phyloP scores from a whole-genome alignment of 2,797 vertebrate species.

The Psittacula echo region DNA sequence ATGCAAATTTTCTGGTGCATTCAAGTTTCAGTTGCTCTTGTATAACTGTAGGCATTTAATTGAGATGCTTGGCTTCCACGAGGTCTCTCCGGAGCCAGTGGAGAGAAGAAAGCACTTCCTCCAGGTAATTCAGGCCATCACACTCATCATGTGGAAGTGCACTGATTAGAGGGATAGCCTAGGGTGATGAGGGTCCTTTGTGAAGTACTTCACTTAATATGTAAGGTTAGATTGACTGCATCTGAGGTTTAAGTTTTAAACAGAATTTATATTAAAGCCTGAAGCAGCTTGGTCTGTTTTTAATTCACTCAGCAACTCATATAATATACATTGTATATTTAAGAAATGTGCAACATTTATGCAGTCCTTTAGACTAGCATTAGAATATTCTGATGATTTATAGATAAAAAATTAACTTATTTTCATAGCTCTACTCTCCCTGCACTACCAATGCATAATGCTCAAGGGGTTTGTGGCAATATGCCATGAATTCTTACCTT shows the following conservation, averaged over 20 bases:
- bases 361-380: not conserved
- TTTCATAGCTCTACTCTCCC: not conserved
- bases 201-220: conserved; percentile 3
- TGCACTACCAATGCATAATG: not conserved
- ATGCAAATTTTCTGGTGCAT: not conserved
- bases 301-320: not conserved
- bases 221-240: not conserved
- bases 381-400: not conserved
- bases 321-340: not conserved
- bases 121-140: conserved; percentile 12
- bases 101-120: conserved; percentile 24
- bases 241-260: not conserved
- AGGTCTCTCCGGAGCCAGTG: not conserved
- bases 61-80: not conserved
- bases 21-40: not conserved
- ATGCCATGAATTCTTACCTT: not conserved
- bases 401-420: not conserved
- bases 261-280: conserved; percentile 20
- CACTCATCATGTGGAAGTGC: not conserved
- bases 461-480: not conserved
- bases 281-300: not conserved
- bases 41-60: not conserved
- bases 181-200: not conserved
- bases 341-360: conserved; percentile 21
- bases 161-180: conserved; percentile 4